Base-by-base conservation (phyloP, 2,888 invertebrate species). In the Polydrusus pterygomalis region DNA sequence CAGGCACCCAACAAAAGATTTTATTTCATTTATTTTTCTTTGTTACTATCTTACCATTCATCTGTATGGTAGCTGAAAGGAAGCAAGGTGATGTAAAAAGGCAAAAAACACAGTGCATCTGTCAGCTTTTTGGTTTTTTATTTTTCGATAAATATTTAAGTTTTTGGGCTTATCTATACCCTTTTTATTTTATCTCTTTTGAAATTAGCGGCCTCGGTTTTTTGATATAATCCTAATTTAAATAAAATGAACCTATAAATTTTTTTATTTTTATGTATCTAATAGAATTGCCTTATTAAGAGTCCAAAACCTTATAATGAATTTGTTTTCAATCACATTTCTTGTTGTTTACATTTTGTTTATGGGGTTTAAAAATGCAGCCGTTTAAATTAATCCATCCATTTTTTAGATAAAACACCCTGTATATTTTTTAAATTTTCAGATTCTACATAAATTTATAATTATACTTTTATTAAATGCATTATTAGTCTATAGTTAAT, bases 41-140 rank as follows among this genome's bases (percentile, higher is more conserved):
- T 20, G 30, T 49, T 68, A 68, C 68, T 74, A 74, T 74, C 74
- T 74, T 47, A 40, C 69, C 69, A 74, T 74, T 73, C 73, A 73
- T 74, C 73, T 60, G 67, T n/a, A 17, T 40, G 65, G 65, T 65
- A 51, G 45, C 54, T 43, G 54, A 54, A 63, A 64, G 68, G 68
- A 62, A 70, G 63, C 69, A 15, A 43, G 62, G 40, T 56, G 51
- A 47, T 67, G 56, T 72, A 74, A 74, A 58, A 45, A 68, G 38
- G 25, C 62, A 60, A 74, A 73, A 73, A 74, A 62, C 47, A 68
- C 68, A 18, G 15, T 38, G 69, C 69, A 69, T 69, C 69, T 74
- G 74, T 54, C 58, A 58, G 69, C 40, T 56, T 45, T 45, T 30
- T 15, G 7, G 17, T 45, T 70, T 60, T 70, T 70, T 70, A 45